Evolutionary conservation across 2,113 vertebrate genomes (phyloP), one percentile per base, ranked within the genome.

Genomic region (Zapus hudsonius): DNA sequence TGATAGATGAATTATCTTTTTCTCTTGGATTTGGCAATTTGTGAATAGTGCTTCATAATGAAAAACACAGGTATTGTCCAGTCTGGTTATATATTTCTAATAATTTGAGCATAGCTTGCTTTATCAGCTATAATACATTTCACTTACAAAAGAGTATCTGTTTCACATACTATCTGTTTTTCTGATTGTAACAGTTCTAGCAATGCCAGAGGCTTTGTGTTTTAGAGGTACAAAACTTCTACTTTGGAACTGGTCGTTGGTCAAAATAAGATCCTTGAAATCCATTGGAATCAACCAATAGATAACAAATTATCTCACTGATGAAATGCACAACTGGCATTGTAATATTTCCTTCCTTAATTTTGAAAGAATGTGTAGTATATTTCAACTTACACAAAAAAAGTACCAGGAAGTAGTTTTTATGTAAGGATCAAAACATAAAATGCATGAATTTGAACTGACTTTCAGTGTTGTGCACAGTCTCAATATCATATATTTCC

Each of bases 141-240:
- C 40, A 42, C 78, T 85, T 93, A 42, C 36, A 67, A 89, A 89
- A 9, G 52, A 23, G 40, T 92, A 70, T 31, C 31, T 80, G n/a
- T n/a, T 88, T 78, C 42, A 36, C 36, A 38, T n/a, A 76, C 38
- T 95, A 61, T 9, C 67, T 75, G 7, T 70, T 88, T 92, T 15
- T 75, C 73, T 92, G 67, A 89, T 44, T 95, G 38, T 67, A n/a
- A 94, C 5, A 2, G 2, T 25, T 47, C 88, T 79, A 95, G 1
- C 0, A 78, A 2, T 81, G 2, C 4, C 36, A 75, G 36, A 81
- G 66, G 29, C n/a, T 73, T 78, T 88, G 2, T 22, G 84, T 84
- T 87, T 40, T 22, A 92, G 33, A 79, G 55, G 94, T 75, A 94
- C 36, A 88, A 93, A 80, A 84, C 19, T 73, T 85, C 47, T 76